Percentiles rank a stretch among this genome's conserved stretches.
These are phyloP conservation scores for Sylvilagus bachmani DNA, from an alignment of 2,113 vertebrate genomes.

Conservation along the genomic window DNA sequence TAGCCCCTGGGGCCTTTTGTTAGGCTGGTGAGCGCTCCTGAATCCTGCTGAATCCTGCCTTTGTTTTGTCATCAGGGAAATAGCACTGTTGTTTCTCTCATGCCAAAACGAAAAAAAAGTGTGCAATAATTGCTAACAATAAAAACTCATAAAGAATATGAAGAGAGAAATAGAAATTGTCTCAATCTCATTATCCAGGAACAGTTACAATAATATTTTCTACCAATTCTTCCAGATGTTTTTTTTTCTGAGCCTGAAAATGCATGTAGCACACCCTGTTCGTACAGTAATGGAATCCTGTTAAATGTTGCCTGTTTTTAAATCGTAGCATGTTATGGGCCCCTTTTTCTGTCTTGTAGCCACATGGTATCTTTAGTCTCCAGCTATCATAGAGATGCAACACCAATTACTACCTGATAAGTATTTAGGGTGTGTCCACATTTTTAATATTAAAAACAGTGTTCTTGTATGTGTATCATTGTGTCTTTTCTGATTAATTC, in stretches of 20 bases:
- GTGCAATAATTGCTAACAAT: conserved; percentile 33
- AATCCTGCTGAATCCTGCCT: not conserved
- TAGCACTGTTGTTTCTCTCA: conserved; percentile 32
- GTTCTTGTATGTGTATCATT: not conserved
- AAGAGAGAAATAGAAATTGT: conserved; percentile 55
- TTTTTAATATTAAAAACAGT: conserved; percentile 42
- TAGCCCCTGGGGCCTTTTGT: not conserved
- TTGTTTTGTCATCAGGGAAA: conserved; percentile 51
- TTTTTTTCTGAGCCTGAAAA: not conserved
- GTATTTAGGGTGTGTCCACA: conserved; percentile 13
- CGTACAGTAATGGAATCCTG: not conserved
- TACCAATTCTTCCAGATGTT: conserved; percentile 9
- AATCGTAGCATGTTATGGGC: not conserved
- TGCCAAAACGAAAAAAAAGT: conserved; percentile 11
- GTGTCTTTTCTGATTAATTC: conserved; percentile 31
- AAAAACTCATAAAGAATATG: not conserved
- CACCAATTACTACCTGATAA: not conserved
- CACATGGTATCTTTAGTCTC: not conserved
- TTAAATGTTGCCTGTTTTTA: conserved; percentile 30
- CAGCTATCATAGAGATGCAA: not conserved
- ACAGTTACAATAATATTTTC: conserved; percentile 22
- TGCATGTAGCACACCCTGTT: not conserved
- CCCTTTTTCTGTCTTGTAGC: conserved; percentile 43
- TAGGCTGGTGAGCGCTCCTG: not conserved
- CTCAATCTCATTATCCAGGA: conserved; percentile 22